These are phyloP conservation scores for Drosophila recens DNA, from an alignment of 2,888 invertebrate species.

Conservation along the genomic window DNA sequence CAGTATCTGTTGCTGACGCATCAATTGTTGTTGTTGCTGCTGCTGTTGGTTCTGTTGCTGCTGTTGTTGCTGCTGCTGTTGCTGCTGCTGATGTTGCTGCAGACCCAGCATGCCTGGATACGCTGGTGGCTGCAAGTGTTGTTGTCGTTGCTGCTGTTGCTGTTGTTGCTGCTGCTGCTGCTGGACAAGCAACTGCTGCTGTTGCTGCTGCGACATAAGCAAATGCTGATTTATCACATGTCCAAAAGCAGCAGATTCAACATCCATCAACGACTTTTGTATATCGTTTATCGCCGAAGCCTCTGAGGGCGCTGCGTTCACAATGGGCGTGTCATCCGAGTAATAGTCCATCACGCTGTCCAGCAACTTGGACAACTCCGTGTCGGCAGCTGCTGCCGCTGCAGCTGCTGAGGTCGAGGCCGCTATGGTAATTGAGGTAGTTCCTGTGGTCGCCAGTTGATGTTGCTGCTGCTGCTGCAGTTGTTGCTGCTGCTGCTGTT, in stretches of 20 bases:
- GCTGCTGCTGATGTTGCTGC: constrained; percentile 80
- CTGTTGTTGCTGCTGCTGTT: constrained; percentile 75
- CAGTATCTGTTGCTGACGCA: constrained; percentile 63
- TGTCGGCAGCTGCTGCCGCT: constrained; percentile 86
- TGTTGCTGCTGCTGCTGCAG: constrained; percentile 74
- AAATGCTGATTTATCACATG: constrained; percentile 57
- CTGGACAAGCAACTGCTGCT: constrained; percentile 50
- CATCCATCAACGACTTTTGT: constrained; percentile 95
- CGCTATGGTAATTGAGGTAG: constrained; percentile 83
- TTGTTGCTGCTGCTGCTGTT: constrained; percentile 69
- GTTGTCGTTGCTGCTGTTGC: constrained; percentile 67
- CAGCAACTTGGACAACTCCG: constrained; percentile 92
- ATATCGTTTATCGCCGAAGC: constrained; percentile 93
- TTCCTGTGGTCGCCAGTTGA: constrained; percentile 76
- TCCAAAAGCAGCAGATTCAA: constrained; percentile 87
- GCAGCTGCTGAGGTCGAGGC: constrained; percentile 74
- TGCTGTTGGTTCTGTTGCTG: constrained; percentile 69
- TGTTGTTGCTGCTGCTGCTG: constrained; percentile 59
- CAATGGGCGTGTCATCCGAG: constrained; percentile 86
- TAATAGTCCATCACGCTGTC: constrained; percentile 94
- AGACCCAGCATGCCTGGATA: constrained; percentile 78
- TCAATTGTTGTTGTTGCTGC: constrained; percentile 59
- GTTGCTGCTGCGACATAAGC: constrained; percentile 69
- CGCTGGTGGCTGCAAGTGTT: constrained; percentile 78
- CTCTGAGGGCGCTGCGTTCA: constrained; percentile 73